These are phyloP conservation scores for Andrena bicolor DNA, from an alignment of 2,888 invertebrate genomes.

Conservation along the genomic window DNA sequence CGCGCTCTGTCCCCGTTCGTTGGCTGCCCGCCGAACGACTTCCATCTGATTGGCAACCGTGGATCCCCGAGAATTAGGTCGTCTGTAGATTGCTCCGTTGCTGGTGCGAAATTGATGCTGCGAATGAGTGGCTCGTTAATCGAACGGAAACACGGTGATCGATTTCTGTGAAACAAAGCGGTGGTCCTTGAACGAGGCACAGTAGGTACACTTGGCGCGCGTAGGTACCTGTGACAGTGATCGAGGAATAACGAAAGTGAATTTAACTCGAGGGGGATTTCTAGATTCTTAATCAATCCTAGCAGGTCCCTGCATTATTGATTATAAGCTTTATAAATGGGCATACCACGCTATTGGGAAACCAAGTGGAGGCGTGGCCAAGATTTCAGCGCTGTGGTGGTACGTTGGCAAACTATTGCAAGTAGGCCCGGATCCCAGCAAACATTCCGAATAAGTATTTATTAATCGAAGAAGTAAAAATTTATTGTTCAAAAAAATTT, in stretches of 20 bases:
- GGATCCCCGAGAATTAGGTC: slow-evolving; percentile 52
- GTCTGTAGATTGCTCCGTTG: background rate
- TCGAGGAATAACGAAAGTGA: too few relatives aligned
- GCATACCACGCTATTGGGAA: too few relatives aligned
- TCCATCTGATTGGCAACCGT: slow-evolving; percentile 53
- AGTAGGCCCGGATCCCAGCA: too few relatives aligned
- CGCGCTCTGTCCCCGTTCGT: slow-evolving; percentile 34
- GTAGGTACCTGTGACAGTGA: background rate
- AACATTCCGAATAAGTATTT: too few relatives aligned
- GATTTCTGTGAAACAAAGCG: background rate
- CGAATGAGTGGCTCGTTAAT: background rate
- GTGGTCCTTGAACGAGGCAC: background rate
- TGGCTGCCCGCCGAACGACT: slow-evolving; percentile 22
- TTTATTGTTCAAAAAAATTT: too few relatives aligned
- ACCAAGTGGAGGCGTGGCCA: too few relatives aligned
- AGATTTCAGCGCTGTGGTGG: too few relatives aligned
- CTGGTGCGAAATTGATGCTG: background rate
- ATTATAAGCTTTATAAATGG: background rate
- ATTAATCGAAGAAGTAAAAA: too few relatives aligned
- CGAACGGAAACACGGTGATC: slow-evolving; percentile 10
- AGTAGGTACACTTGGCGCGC: background rate
- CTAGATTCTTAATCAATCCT: background rate
- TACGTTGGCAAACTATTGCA: too few relatives aligned
- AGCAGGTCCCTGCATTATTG: too few relatives aligned
- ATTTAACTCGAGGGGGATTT: too few relatives aligned